A percentile compares a stretch with the other conserved stretches of the same genome.
Conservation (phyloP, 2,888 invertebrate genomes). For the Erannis defoliaria region DNA sequence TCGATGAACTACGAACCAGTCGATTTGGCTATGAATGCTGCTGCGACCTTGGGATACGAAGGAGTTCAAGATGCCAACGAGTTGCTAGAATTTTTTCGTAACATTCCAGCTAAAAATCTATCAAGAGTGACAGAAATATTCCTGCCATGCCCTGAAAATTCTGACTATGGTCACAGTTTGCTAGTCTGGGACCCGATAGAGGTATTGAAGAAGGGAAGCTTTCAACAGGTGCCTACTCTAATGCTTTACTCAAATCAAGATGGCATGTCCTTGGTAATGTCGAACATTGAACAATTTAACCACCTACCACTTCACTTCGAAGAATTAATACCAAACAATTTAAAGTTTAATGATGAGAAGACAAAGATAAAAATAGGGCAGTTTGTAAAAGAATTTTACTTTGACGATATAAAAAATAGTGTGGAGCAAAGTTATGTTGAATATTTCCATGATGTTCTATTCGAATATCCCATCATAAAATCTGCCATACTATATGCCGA, state of each 20-base stretch:
- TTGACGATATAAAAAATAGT: conserved; percentile 51
- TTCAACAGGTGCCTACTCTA: conserved; percentile 66
- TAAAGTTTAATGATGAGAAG: conserved; percentile 58
- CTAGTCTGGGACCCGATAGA: conserved; percentile 65
- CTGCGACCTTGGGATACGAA: conserved; percentile 76
- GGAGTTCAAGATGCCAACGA: conserved; percentile 49
- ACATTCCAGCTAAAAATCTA: conserved; percentile 49
- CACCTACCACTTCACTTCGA: conserved; percentile 59
- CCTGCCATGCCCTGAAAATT: conserved; percentile 69
- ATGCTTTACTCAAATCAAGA: conserved; percentile 61
- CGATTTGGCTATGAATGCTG: conserved; percentile 63
- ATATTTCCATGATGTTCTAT: conserved; percentile 69
- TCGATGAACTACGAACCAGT: conserved; percentile 64
- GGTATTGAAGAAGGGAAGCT: conserved; percentile 56
- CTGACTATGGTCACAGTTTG: conserved; percentile 51
- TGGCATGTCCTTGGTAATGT: conserved; percentile 51
- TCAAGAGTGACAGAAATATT: conserved; percentile 56
- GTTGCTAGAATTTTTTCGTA: conserved; percentile 60
- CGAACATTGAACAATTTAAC: conserved; percentile 52
- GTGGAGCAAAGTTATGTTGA: conserved; percentile 57
- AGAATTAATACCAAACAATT: conserved; percentile 69
- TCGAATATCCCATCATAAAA: conserved; percentile 69
- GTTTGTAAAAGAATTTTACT: conserved; percentile 71
- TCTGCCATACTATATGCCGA: conserved; percentile 63
- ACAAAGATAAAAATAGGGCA: conserved; percentile 58